Percentiles rank a stretch among this genome's conserved stretches.
Conservation (phyloP, 2,888 invertebrate genomes). For the Ischnus inquisitorius region DNA sequence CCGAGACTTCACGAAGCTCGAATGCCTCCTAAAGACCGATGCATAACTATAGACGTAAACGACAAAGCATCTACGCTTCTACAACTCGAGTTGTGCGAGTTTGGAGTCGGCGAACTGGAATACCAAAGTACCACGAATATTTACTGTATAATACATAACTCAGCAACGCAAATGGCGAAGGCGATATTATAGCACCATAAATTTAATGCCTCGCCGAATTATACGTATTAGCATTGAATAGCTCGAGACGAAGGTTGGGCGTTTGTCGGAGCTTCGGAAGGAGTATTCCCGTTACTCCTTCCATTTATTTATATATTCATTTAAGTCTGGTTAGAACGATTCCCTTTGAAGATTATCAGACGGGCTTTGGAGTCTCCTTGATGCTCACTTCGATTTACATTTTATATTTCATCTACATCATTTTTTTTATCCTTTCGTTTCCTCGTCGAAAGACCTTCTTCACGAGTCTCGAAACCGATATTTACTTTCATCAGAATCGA, state of each 20-base stretch:
- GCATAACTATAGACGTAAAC: neutral
- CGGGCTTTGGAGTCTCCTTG: neutral
- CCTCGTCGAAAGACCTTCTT: neutral
- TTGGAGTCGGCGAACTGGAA: neutral
- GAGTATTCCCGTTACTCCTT: constrained; percentile 11
- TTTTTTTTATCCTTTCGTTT: neutral
- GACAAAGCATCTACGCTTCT: neutral
- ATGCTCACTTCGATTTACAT: neutral
- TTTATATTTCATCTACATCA: neutral
- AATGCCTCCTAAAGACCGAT: neutral
- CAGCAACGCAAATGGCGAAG: neutral
- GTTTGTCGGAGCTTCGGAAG: neutral
- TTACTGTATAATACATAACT: constrained; percentile 9
- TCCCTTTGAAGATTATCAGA: neutral
- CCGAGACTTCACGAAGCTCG: constrained; percentile 2
- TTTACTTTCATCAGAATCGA: too few species aligned
- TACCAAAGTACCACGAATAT: neutral
- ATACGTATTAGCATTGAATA: constrained; percentile 13
- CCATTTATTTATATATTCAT: constrained; percentile 11
- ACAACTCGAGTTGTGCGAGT: constrained; percentile 7
- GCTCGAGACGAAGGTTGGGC: neutral
- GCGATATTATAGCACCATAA: constrained; percentile 2
- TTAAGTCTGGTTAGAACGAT: neutral
- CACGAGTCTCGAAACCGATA: too few species aligned
- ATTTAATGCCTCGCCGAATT: constrained; percentile 9